phyloP scores from a whole-genome alignment of 1,140 invertebrate genomes.

The Calosoma granatense region DNA sequence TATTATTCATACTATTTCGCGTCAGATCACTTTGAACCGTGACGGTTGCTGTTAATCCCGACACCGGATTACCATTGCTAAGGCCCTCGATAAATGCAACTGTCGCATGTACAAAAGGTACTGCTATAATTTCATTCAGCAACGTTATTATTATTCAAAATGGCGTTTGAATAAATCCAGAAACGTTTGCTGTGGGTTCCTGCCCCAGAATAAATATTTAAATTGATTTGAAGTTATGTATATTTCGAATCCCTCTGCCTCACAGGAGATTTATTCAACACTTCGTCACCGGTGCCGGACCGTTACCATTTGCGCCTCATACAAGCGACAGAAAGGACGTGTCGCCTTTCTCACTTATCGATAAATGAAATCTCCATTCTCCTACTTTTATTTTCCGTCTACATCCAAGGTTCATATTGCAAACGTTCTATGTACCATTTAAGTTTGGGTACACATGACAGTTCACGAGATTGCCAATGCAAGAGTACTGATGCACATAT shows the following conservation, averaged over 20 bases:
- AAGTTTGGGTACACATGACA: too few relatives aligned
- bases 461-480: too few relatives aligned
- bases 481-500: too few relatives aligned
- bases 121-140: slow-evolving; percentile 4
- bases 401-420: neutral
- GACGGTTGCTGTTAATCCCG: neutral
- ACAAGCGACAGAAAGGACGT: too few relatives aligned
- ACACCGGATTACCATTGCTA: neutral
- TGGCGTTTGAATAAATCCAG: slow-evolving; percentile 5
- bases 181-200: neutral
- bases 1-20: slow-evolving; percentile 1
- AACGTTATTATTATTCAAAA: slow-evolving; percentile 5
- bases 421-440: neutral
- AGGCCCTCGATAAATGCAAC: neutral
- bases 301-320: neutral
- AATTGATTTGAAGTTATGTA: slow-evolving; percentile 9
- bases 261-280: slow-evolving; percentile 1
- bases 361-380: neutral
- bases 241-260: neutral
- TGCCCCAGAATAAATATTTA: slow-evolving; percentile 1
- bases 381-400: neutral
- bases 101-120: neutral
- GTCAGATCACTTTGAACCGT: neutral
- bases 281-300: neutral
- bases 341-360: neutral